These are phyloP conservation scores for Charaxes varanes DNA, from an alignment of 1,140 invertebrate species.

Conservation along the genomic window DNA sequence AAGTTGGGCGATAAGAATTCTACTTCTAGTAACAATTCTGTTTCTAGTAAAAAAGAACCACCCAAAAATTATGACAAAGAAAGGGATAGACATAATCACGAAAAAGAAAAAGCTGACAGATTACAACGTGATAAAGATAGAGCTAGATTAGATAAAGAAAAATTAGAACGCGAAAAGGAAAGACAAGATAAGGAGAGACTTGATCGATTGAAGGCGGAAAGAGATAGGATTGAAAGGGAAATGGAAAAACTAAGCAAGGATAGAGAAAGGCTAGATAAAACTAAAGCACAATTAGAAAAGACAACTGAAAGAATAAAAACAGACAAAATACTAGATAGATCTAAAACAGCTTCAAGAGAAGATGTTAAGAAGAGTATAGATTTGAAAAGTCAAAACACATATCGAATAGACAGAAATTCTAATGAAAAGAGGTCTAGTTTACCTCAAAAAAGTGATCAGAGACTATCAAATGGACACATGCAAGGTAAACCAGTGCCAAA, in stretches of 20 bases:
- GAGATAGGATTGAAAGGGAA: slow-evolving; percentile 58
- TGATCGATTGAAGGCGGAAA: slow-evolving; percentile 55
- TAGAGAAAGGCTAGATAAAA: slow-evolving; percentile 55
- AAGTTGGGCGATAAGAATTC: slow-evolving; percentile 65
- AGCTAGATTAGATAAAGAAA: slow-evolving; percentile 33
- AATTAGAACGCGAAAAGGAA: slow-evolving; percentile 35
- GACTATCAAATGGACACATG: slow-evolving; percentile 41
- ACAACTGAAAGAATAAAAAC: slow-evolving; percentile 36
- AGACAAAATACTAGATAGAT: slow-evolving; percentile 40
- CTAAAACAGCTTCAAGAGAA: slow-evolving; percentile 38
- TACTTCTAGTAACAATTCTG: slow-evolving; percentile 22
- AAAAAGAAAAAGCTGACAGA: slow-evolving; percentile 29
- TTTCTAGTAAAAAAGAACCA: slow-evolving; percentile 33
- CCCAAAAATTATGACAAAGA: slow-evolving; percentile 38
- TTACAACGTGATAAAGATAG: slow-evolving; percentile 33
- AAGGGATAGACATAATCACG: slow-evolving; percentile 18
- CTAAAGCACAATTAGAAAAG: slow-evolving; percentile 49
- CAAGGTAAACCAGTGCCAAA: slow-evolving; percentile 52
- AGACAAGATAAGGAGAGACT: slow-evolving; percentile 48
- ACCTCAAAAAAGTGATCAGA: slow-evolving; percentile 24
- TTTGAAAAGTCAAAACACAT: slow-evolving; percentile 62
- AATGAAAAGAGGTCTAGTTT: slow-evolving; percentile 40
- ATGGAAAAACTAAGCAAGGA: slow-evolving; percentile 52
- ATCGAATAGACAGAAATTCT: slow-evolving; percentile 64
- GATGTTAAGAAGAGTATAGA: slow-evolving; percentile 57